phyloP scores from a whole-genome alignment of 2,113 vertebrate genomes.

The Chionodraco myersi region DNA sequence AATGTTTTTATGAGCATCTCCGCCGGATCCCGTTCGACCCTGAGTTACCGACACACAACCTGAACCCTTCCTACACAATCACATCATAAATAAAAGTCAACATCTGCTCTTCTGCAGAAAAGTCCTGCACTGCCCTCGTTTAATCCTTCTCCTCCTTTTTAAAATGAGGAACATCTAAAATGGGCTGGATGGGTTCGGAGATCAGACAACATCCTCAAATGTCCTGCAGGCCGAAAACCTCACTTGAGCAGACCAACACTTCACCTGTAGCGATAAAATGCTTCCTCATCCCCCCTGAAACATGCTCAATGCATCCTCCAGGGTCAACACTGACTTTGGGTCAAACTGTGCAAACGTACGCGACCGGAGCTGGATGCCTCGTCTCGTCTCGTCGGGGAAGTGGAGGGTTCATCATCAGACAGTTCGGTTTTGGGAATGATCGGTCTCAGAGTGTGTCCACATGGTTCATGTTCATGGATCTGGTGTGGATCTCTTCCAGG shows the following conservation, averaged over 20 bases:
- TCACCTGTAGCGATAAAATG: constrained; percentile 22
- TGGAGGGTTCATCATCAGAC: not conserved
- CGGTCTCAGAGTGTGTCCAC: constrained; percentile 81
- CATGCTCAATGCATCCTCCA: constrained; percentile 11
- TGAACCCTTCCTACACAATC: constrained; percentile 14
- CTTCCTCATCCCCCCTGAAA: not conserved
- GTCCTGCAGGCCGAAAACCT: constrained; percentile 2
- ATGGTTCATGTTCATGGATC: constrained; percentile 92
- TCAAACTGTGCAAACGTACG: constrained; percentile 20
- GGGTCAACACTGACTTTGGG: constrained; percentile 21
- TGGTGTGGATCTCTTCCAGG: constrained; percentile 94
- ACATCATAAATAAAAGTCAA: not conserved
- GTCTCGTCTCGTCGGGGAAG: not conserved
- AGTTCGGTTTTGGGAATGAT: constrained; percentile 32
- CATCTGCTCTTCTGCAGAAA: not conserved
- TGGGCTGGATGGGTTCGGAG: constrained; percentile 1
- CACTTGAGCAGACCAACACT: constrained; percentile 22
- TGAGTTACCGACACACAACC: constrained; percentile 48
- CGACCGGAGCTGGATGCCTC: constrained; percentile 19
- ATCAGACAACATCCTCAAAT: constrained; percentile 3
- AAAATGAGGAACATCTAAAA: too few species aligned
- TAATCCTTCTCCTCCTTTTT: not conserved
- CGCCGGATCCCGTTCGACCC: constrained; percentile 48
- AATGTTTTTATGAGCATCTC: constrained; percentile 26
- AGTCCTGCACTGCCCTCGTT: constrained; percentile 8